Evolutionary conservation across 2,113 vertebrate species (phyloP).

Genomic region (Nothoprocta pentlandii): DNA sequence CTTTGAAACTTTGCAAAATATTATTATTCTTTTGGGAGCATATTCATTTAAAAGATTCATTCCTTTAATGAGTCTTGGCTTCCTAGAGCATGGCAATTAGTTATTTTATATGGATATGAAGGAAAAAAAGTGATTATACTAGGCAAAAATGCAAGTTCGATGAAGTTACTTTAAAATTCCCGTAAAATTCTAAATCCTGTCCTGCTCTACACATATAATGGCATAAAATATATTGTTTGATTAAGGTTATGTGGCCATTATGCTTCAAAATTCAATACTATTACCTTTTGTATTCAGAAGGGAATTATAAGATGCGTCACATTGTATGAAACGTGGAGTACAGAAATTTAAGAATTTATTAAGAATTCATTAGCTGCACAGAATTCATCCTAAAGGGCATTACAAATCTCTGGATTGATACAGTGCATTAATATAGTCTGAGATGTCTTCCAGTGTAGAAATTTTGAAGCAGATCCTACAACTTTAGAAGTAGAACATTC

Average conservation of each 20-base stretch:
- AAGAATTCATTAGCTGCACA: neutral
- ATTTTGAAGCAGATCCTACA: neutral
- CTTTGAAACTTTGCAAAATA: neutral
- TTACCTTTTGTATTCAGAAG: neutral
- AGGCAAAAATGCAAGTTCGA: neutral
- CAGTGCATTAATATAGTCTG: neutral
- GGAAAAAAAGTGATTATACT: neutral
- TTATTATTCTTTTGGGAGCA: neutral
- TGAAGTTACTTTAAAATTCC: neutral
- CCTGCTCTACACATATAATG: neutral
- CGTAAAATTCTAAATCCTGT: neutral
- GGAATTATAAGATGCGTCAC: neutral
- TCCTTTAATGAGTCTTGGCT: neutral
- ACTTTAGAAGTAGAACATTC: neutral
- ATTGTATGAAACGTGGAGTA: neutral
- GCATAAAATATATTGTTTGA: neutral
- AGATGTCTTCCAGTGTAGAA: neutral
- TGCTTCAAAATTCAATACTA: neutral
- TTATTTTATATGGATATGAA: neutral
- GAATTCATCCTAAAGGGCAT: neutral
- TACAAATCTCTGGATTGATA: neutral
- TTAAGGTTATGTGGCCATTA: neutral
- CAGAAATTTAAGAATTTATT: neutral
- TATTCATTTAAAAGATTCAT: neutral
- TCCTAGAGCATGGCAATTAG: neutral